phyloP scores from a whole-genome alignment of 2,888 invertebrate genomes.

The Erynnis tages region DNA sequence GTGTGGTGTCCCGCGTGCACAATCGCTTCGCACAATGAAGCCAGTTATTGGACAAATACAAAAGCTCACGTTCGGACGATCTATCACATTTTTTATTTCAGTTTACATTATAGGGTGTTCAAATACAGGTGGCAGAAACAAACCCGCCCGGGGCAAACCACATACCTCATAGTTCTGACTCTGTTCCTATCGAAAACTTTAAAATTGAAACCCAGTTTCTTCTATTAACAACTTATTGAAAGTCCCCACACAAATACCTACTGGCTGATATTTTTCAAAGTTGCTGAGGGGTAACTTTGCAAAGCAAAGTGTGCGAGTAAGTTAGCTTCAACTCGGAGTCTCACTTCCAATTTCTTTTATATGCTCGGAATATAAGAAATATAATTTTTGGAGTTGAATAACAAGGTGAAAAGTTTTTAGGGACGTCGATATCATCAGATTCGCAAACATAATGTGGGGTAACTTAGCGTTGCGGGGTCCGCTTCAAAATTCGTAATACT shows the following conservation, averaged over 20 bases:
- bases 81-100: neutral
- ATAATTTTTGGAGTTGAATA: conserved; percentile 50
- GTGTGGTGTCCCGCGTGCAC: neutral
- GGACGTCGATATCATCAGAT: conserved; percentile 57
- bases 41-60: neutral
- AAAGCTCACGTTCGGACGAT: neutral
- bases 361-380: conserved; percentile 41
- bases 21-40: neutral
- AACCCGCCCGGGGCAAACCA: too few species aligned
- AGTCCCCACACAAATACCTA: conserved; percentile 34
- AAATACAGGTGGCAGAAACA: too few species aligned
- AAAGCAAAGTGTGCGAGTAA: conserved; percentile 38
- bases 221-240: neutral
- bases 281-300: conserved; percentile 47
- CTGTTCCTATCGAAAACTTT: conserved; percentile 20
- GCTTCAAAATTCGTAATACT: conserved; percentile 73
- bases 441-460: conserved; percentile 64
- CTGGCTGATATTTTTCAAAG: conserved; percentile 56
- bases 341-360: conserved; percentile 48
- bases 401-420: conserved; percentile 54
- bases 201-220: conserved; percentile 60
- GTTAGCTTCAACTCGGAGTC: conserved; percentile 37
- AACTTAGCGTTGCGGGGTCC: conserved; percentile 51
- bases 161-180: neutral
- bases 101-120: neutral